Base-by-base conservation (phyloP, 53 echinoderm and acorn worm genomes). In the Mesocentrotus franciscanus region DNA sequence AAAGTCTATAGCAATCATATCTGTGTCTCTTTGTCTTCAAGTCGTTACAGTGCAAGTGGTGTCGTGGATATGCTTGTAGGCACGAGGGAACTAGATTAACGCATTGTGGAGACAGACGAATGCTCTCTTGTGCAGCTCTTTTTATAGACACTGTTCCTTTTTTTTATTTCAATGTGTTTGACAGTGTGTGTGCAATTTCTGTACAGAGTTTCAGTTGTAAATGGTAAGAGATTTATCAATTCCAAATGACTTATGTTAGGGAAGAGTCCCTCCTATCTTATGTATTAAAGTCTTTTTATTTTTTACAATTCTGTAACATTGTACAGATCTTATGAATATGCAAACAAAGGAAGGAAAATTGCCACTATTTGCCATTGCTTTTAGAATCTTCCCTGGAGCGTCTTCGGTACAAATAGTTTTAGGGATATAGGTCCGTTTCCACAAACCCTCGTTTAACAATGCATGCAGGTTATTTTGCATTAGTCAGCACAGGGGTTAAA, bases 161-260 rank as follows among this genome's bases (percentile, higher is more conserved):
- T 87, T 59, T 27, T n/a, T 26, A 27, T 85, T 87, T 42, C 18
- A 81, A 81, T 87, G 27, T 87, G 87, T 87, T 87, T 87, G 87
- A 87, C 87, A 87, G 57, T 58, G 87, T 87, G 87, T 87, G 87
- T 87, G 87, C 87, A 87, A 87, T 87, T 87, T 58, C 56, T 87
- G 58, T 87, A 87, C 58, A 87, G 22, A 87, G 87, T 87, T 57
- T 87, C 58, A 87, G 14, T 11, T 87, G 58, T 56, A 87, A 56
- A 87, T 87, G 84, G 20, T 84, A 55, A 84, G 9, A 84, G 39
- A 55, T 76, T 14, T 64, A 64, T 75, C 9, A 9, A 84, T 84
- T 84, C 84, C 84, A 84, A 84, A 84, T 18, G 12, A 42, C 6
- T 84, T 87, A 87, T 87, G 87, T 87, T n/a, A 58, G 87, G 87